Percentiles rank a stretch among this genome's conserved stretches.
These are phyloP conservation scores for Cyanocitta stelleri DNA, from an alignment of 2,113 vertebrate genomes.

Conservation along the genomic window DNA sequence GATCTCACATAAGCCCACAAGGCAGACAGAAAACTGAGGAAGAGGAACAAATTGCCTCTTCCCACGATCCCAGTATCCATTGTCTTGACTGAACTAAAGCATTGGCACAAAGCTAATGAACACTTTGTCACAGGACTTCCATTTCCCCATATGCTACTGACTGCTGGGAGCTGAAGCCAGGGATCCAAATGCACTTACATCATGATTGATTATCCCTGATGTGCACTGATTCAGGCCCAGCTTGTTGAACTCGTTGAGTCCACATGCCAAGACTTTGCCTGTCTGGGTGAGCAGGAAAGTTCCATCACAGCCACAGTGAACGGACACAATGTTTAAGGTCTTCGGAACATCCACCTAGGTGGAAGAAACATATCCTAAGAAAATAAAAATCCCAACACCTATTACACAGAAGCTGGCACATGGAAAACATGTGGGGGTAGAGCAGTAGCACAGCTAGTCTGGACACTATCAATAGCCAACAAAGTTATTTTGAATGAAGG, in stretches of 20 bases:
- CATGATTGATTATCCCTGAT: slow-evolving; percentile 93
- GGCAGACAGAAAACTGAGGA: not conserved
- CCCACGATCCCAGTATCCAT: not conserved
- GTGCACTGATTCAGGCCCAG: slow-evolving; percentile 93
- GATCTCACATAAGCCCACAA: not conserved
- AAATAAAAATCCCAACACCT: not conserved
- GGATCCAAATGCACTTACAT: slow-evolving; percentile 60
- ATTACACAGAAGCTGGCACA: not conserved
- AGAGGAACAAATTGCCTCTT: not conserved
- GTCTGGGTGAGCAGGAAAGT: slow-evolving; percentile 93
- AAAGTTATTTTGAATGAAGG: not conserved
- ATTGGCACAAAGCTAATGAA: not conserved
- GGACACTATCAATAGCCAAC: not conserved
- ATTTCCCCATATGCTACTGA: not conserved
- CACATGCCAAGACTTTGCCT: slow-evolving; percentile 94
- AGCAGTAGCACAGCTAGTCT: not conserved
- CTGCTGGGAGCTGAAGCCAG: not conserved
- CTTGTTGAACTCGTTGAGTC: slow-evolving; percentile 96
- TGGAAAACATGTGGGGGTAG: not conserved
- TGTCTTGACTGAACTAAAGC: not conserved
- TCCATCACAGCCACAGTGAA: slow-evolving; percentile 90
- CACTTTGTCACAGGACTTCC: not conserved
- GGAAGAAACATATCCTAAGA: not conserved
- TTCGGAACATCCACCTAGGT: slow-evolving; percentile 88
- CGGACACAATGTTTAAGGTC: slow-evolving; percentile 83